Evolutionary conservation across 2,113 vertebrate genomes (phyloP).

Genomic region (Tupaia chinensis): DNA sequence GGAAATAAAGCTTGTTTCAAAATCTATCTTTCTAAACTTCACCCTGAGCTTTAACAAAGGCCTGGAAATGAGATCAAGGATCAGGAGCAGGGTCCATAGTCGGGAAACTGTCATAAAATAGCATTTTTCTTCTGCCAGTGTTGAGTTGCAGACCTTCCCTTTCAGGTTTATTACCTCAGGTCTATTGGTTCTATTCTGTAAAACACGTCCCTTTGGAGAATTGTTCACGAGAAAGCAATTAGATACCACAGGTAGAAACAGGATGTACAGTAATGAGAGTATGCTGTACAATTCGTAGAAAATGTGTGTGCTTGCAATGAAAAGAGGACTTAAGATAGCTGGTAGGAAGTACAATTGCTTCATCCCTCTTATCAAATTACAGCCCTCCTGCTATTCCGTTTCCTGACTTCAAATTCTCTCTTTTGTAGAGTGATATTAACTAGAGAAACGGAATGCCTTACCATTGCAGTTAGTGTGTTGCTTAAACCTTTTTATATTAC

Average conservation of each 20-base stretch:
- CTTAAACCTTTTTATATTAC: neutral
- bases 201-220: constrained; percentile 17
- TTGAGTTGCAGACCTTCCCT: neutral
- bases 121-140: neutral
- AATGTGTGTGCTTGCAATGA: neutral
- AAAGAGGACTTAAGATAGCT: neutral
- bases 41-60: neutral
- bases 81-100: neutral
- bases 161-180: neutral
- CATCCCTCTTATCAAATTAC: neutral
- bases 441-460: neutral
- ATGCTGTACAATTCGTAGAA: neutral
- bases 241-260: neutral
- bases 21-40: neutral
- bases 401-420: neutral
- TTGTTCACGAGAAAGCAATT: neutral
- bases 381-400: neutral
- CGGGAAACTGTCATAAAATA: neutral
- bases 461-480: neutral
- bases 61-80: neutral
- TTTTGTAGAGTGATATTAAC: constrained; percentile 12
- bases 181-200: neutral
- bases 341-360: neutral
- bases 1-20: neutral
- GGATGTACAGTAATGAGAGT: neutral